Evolutionary conservation across 2,113 vertebrate species (phyloP).

Genomic region (Cyphomyrus plagiostoma): DNA sequence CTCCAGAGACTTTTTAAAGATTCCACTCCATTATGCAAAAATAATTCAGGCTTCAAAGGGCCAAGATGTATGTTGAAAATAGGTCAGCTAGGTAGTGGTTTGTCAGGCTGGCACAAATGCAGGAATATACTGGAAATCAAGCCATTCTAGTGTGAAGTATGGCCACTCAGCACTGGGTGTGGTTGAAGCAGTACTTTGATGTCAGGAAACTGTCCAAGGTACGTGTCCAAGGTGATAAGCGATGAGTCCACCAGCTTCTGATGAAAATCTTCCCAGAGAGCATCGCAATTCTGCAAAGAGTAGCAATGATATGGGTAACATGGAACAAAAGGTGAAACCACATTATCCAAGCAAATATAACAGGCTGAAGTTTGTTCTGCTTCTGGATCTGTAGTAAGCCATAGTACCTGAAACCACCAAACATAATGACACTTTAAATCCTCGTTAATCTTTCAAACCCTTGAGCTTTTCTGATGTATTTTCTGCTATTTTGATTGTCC

Average conservation of each 20-base stretch:
- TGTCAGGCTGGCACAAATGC: background rate
- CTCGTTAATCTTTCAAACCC: background rate
- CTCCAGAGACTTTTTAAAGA: background rate
- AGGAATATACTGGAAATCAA: background rate
- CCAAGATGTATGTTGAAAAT: background rate
- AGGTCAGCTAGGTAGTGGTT: background rate
- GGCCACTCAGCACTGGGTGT: background rate
- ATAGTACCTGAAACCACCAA: background rate
- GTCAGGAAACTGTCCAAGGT: slow-evolving; percentile 91
- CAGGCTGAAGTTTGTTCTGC: background rate
- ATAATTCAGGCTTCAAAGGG: background rate
- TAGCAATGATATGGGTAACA: background rate
- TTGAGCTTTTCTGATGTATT: background rate
- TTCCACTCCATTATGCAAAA: background rate
- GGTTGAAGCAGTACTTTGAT: slow-evolving; percentile 75
- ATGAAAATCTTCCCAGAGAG: slow-evolving; percentile 95
- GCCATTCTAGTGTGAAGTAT: background rate
- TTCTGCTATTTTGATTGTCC: background rate
- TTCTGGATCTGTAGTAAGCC: background rate
- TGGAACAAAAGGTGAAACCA: background rate
- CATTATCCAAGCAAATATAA: background rate
- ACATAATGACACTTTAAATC: background rate
- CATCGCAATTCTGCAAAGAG: slow-evolving; percentile 83
- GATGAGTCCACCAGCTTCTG: slow-evolving; percentile 93
- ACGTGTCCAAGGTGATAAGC: slow-evolving; percentile 82